Evolutionary conservation across 2,113 vertebrate species (phyloP), one percentile per base, ranked within the genome.

Genomic region (Zosterops pallidus): DNA sequence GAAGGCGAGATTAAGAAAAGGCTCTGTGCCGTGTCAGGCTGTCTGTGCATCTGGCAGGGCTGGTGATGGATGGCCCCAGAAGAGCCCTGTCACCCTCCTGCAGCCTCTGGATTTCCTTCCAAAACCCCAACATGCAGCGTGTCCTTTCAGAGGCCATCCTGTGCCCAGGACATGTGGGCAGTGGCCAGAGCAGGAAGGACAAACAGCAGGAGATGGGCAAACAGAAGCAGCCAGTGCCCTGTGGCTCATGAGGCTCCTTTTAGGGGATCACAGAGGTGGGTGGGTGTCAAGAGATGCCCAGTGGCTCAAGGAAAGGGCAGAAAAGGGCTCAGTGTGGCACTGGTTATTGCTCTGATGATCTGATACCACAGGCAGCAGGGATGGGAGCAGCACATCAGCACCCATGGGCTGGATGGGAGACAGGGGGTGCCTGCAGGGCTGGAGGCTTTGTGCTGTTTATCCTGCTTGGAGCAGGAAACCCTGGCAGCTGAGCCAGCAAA

Each of bases 21-120:
- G 84, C 85, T 77, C 68, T 74, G 91, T 57, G 63, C 78, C 11
- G 4, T 75, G 89, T 95, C 91, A 90, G 74, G 67, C 85, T 85
- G 81, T 6, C 55, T 70, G 59, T 85, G 91, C 91, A 39, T 79
- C 84, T 95, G 96, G 80, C 93, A 79, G 47, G 59, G 77, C 82
- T 77, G 88, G 65, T 2, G 0, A 33, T 47, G 74, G 46, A 71
- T 0, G 0, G 65, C 33, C 83, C 49, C 86, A 35, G 84, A 78
- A 81, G 84, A 59, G 25, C 70, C 18, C 22, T 10, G 2, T 26
- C 21, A 0, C 37, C 46, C 53, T 28, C 53, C 41, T 56, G 31
- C 70, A 49, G 68, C 59, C 67, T 39, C 68, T 53, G 64, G 4
- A 46, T 69, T 88, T 44, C 46, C 50, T 53, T 35, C 85, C 59